A percentile compares a stretch with the other conserved stretches of the same genome.
These are phyloP conservation scores for Dolichallabes microphthalmus DNA, from an alignment of 2,113 vertebrate genomes.

Conservation along the genomic window DNA sequence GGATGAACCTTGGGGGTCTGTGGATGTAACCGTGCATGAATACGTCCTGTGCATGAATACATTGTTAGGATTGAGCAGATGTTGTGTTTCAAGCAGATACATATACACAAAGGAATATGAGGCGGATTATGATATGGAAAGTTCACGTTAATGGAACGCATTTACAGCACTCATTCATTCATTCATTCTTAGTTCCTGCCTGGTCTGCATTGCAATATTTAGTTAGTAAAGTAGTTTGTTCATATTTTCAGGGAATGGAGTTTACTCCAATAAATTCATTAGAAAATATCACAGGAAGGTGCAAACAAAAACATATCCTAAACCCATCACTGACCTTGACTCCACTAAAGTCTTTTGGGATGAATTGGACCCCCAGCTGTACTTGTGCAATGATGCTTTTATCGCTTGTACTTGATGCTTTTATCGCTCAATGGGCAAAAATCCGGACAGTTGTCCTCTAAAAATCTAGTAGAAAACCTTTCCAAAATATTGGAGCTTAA, in stretches of 20 bases:
- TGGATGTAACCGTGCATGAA: neutral
- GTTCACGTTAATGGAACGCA: neutral
- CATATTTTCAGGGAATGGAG: neutral
- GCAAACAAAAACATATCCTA: neutral
- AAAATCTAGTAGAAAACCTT: neutral
- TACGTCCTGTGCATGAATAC: neutral
- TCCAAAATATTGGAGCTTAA: neutral
- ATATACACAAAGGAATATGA: neutral
- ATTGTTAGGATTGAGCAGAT: neutral
- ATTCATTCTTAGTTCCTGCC: neutral
- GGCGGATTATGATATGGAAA: neutral
- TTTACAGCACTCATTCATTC: neutral
- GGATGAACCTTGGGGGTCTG: neutral
- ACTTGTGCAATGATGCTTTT: no score
- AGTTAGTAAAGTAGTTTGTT: neutral
- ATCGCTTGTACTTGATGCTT: neutral
- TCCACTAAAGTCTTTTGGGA: neutral
- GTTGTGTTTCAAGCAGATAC: no score
- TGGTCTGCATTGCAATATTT: neutral
- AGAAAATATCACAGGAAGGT: neutral
- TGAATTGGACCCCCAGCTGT: neutral
- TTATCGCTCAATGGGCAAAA: neutral
- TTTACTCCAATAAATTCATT: neutral
- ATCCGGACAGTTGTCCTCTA: neutral
- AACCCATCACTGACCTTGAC: neutral